Base-by-base conservation (phyloP, 2,797 vertebrate genomes). In the Acestrorhynchus altus region DNA sequence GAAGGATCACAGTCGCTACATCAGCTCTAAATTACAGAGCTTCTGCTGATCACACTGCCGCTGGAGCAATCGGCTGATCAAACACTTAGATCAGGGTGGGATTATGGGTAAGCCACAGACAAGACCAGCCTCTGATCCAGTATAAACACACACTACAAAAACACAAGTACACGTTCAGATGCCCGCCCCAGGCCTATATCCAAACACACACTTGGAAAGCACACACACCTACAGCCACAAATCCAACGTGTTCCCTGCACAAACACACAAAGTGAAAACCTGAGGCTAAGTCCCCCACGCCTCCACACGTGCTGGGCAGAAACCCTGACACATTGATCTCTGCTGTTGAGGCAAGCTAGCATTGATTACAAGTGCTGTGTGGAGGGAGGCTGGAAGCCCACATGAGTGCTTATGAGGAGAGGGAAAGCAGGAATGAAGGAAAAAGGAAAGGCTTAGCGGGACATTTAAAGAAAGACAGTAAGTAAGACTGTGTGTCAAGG, bases 1-100 rank as follows among this genome's bases (percentile, higher is more conserved):
- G 89, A 90, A 89, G 88, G 88, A 92, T 92, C 90, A 91, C 91
- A 88, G 91, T 89, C 87, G 89, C 90, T 89, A 91, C 91, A 92
- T 93, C 90, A 92, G 92, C 92, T 94, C 92, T 90, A 93, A 92
- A 93, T 94, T 93, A 92, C 91, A 90, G 89, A 78, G 89, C 91
- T 90, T 91, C 90, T 89, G 90, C 90, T 91, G 91, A 92, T 92
- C 92, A 90, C 83, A 86, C 89, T 78, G 88, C 91, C 91, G 92
- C 92, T 90, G 91, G 86, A 92, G 90, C 89, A 92, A 84, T 88
- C 88, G 87, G 89, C 63, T 90, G 92, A 93, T 94, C 93, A 95
- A 94, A 94, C 91, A 88, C 86, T 85, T 90, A 94, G 94, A 95
- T 94, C 92, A 95, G 90, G 86, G 88, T 84, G 18, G 92, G 92